Percentiles rank a stretch among this genome's conserved stretches.
These are phyloP conservation scores for Orthosia gracilis DNA, from an alignment of 2,888 invertebrate species.

Conservation along the genomic window DNA sequence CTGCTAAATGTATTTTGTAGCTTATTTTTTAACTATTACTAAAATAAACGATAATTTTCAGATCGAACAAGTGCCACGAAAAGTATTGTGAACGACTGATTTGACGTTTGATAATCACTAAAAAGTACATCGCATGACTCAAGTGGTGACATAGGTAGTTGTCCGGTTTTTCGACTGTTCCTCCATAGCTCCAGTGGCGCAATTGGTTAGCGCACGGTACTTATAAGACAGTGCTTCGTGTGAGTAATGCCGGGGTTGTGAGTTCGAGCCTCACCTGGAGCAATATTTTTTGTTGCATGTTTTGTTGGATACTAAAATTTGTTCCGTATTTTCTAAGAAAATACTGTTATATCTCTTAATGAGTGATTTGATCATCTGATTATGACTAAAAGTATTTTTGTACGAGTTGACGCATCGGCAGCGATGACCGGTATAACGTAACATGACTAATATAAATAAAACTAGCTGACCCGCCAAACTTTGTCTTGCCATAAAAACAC, in stretches of 20 bases:
- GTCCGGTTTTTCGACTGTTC: slow-evolving; percentile 73
- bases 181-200: slow-evolving; percentile 98
- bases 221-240: slow-evolving; percentile 98
- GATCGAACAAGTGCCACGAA: slow-evolving; percentile 57
- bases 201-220: slow-evolving; percentile 99
- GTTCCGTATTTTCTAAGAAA: background rate
- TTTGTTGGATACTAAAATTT: slow-evolving; percentile 1
- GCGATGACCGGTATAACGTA: background rate
- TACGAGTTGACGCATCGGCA: background rate
- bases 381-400: background rate
- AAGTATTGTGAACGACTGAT: slow-evolving; percentile 65
- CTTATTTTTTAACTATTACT: slow-evolving; percentile 5
- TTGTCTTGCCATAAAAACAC: too few relatives aligned
- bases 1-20: background rate
- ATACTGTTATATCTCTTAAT: background rate
- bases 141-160: slow-evolving; percentile 65
- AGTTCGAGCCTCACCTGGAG: slow-evolving; percentile 99
- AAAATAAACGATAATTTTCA: slow-evolving; percentile 58
- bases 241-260: slow-evolving; percentile 99
- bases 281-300: slow-evolving; percentile 89
- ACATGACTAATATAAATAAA: too few relatives aligned
- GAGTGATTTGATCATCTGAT: background rate
- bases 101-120: slow-evolving; percentile 76
- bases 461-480: too few relatives aligned
- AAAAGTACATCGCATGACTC: slow-evolving; percentile 83